These are phyloP conservation scores for Tupaia chinensis DNA, from an alignment of 2,113 vertebrate species.

Conservation along the genomic window DNA sequence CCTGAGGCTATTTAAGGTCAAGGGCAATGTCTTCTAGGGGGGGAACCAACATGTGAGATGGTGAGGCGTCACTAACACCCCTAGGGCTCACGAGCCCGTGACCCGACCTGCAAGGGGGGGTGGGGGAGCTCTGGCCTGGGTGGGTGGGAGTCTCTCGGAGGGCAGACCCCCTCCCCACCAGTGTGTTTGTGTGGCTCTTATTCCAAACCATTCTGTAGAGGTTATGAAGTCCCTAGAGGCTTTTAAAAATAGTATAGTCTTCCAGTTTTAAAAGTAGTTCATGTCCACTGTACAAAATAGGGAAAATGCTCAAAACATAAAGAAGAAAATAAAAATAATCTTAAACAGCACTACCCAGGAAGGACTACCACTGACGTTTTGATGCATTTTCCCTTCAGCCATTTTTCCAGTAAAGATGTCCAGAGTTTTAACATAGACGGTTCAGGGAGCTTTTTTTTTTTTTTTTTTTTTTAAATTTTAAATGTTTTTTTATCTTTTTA, in stretches of 20 bases:
- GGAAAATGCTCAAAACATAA: not conserved
- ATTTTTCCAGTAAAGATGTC: accelerated
- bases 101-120: not conserved
- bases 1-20: slow-evolving; percentile 9
- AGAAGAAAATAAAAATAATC: slow-evolving; percentile 3
- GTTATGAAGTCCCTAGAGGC: slow-evolving; percentile 32
- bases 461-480: too few relatives aligned
- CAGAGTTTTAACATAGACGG: not conserved
- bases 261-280: slow-evolving; percentile 51
- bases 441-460: not conserved
- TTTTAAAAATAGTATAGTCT: slow-evolving; percentile 53
- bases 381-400: not conserved
- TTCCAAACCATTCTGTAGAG: slow-evolving; percentile 37
- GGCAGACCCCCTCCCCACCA: not conserved
- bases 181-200: not conserved
- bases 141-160: not conserved
- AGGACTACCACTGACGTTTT: not conserved
- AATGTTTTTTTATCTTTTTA: too few relatives aligned
- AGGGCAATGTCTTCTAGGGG: not conserved
- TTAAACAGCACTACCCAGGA: not conserved
- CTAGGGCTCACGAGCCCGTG: not conserved
- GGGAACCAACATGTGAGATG: not conserved
- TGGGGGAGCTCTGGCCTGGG: not conserved
- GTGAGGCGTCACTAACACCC: not conserved
- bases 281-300: not conserved